Percentiles rank a stretch among this genome's conserved stretches.
Conservation (phyloP, 2,888 invertebrate species). For the Trachelus tabidus region DNA sequence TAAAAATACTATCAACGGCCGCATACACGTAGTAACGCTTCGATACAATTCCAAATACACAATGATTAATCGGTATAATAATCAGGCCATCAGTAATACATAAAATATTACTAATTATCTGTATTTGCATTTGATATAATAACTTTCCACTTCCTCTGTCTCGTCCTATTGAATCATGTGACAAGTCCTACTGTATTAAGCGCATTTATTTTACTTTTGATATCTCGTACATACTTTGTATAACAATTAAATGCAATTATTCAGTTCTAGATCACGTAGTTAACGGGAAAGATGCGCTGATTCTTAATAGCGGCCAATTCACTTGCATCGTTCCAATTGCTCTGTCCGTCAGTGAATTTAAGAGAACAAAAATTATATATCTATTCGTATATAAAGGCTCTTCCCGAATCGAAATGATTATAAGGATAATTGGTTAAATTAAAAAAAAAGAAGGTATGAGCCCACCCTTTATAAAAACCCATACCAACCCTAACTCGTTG, state of each 20-base stretch:
- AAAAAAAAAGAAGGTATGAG: not conserved
- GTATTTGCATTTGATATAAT: conserved; percentile 25
- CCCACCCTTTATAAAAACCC: not conserved
- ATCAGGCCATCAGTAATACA: conserved; percentile 32
- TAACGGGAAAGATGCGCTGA: not conserved
- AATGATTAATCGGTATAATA: conserved; percentile 37
- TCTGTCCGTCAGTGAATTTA: not conserved
- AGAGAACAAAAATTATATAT: not conserved
- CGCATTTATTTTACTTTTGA: not conserved
- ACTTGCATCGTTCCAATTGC: not conserved
- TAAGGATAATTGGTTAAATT: not conserved
- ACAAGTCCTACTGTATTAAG: conserved; percentile 34
- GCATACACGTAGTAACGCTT: conserved; percentile 44
- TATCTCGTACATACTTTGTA: conserved; percentile 14
- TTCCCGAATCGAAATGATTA: not conserved
- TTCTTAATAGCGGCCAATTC: not conserved
- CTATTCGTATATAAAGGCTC: not conserved
- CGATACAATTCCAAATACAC: conserved; percentile 48
- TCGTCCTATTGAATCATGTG: conserved; percentile 29
- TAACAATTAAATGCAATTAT: conserved; percentile 31
- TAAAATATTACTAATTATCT: conserved; percentile 23
- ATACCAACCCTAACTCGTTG: not conserved
- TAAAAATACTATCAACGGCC: conserved; percentile 58
- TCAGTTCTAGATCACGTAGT: not conserved
- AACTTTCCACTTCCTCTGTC: not conserved